Conservation (phyloP, 2,888 invertebrate genomes). For the Eudasyphora cyanicolor region DNA sequence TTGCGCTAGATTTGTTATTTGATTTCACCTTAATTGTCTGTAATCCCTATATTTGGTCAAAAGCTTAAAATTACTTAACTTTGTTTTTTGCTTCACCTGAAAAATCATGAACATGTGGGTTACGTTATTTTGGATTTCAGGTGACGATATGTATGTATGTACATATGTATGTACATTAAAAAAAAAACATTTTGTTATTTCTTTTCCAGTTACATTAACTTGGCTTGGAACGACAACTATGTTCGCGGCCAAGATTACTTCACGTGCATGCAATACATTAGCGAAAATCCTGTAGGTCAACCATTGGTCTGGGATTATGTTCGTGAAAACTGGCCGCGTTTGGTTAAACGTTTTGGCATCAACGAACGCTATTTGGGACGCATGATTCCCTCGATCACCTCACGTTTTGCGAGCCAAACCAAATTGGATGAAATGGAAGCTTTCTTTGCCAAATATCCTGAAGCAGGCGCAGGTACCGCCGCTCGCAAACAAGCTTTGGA, state of each 20-base stretch:
- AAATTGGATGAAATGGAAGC: constrained; percentile 88
- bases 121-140: no score
- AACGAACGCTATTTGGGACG: constrained; percentile 91
- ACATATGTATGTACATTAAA: no score
- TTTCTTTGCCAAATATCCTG: constrained; percentile 90
- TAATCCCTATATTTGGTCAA: no score
- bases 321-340: constrained; percentile 87
- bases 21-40: no score
- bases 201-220: constrained; percentile 84
- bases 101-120: no score
- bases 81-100: no score
- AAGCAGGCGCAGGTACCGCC: constrained; percentile 91
- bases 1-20: no score
- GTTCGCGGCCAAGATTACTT: constrained; percentile 93
- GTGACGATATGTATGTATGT: no score
- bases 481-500: constrained; percentile 89
- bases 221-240: constrained; percentile 87
- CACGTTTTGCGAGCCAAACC: constrained; percentile 84
- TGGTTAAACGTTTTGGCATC: constrained; percentile 89
- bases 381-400: constrained; percentile 86
- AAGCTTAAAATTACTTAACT: no score
- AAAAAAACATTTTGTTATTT: background rate
- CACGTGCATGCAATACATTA: constrained; percentile 84
- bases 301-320: constrained; percentile 92
- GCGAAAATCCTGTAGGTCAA: constrained; percentile 87